Conservation (phyloP, 2,797 vertebrate species). For the Notolabrus celidotus region DNA sequence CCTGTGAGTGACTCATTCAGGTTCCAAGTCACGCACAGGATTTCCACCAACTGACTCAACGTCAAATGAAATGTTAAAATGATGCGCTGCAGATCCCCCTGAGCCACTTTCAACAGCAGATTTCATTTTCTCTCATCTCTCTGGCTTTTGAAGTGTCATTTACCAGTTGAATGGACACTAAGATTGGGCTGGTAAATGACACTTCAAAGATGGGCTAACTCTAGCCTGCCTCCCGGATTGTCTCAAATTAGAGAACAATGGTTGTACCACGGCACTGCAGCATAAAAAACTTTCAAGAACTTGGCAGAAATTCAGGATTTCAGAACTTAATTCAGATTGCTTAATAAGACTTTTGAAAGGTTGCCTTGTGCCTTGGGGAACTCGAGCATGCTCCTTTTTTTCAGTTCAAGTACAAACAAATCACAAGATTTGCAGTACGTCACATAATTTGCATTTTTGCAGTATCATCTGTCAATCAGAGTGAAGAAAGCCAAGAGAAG, state of each 20-base stretch:
- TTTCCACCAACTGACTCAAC: conserved; percentile 14
- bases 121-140: conserved; percentile 36
- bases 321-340: conserved; percentile 11
- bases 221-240: conserved; percentile 5
- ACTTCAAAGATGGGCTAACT: conserved; percentile 44
- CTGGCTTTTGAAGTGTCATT: conserved; percentile 59
- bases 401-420: conserved; percentile 48
- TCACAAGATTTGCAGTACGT: conserved; percentile 33
- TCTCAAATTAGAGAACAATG: conserved; percentile 33
- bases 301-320: not conserved
- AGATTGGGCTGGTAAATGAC: conserved; percentile 41
- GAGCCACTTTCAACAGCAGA: conserved; percentile 16
- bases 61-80: conserved; percentile 41
- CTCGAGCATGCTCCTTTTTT: conserved; percentile 13
- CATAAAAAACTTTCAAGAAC: conserved; percentile 19
- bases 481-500: conserved; percentile 32
- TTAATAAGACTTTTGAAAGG: conserved; percentile 17
- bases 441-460: conserved; percentile 55
- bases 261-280: not conserved
- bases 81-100: conserved; percentile 10
- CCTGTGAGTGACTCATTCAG: conserved; percentile 17
- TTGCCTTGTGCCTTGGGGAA: conserved; percentile 21
- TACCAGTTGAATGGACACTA: conserved; percentile 30
- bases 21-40: not conserved
- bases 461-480: conserved; percentile 61